These are phyloP conservation scores for Helogale parvula DNA, from an alignment of 2,113 vertebrate genomes.

Conservation along the genomic window DNA sequence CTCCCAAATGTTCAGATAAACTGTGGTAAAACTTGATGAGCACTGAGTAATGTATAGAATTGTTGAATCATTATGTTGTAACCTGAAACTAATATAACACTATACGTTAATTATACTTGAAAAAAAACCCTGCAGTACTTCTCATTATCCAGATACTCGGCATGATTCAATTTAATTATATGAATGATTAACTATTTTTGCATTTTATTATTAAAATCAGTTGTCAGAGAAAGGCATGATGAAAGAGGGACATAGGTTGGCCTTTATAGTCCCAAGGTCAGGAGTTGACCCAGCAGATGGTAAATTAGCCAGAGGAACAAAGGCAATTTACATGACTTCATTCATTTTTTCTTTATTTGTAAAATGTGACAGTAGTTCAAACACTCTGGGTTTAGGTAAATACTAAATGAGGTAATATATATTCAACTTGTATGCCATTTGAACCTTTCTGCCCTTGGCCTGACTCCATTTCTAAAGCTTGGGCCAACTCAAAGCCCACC, in stretches of 20 bases:
- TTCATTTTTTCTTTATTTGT: conserved; percentile 22
- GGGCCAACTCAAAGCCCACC: not conserved
- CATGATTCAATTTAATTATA: not conserved
- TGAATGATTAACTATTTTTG: not conserved
- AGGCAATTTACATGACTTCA: not conserved
- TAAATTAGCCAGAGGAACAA: not conserved
- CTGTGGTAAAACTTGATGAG: not conserved
- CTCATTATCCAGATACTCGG: not conserved
- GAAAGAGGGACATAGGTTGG: not conserved
- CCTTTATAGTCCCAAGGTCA: not conserved
- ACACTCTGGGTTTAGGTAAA: not conserved
- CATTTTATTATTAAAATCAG: not conserved
- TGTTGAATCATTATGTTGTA: not conserved
- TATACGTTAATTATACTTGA: not conserved
- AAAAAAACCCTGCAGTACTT: not conserved
- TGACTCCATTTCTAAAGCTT: not conserved
- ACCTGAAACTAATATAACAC: not conserved
- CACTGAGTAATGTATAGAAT: not conserved
- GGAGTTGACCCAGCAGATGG: not conserved
- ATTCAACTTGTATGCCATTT: too few relatives aligned
- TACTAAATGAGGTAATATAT: not conserved
- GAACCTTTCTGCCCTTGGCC: not conserved
- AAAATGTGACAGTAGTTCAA: not conserved
- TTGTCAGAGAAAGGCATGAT: not conserved
- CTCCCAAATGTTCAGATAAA: not conserved